These are phyloP conservation scores for Dryococelus australis DNA, from an alignment of 2,888 invertebrate species.

Conservation along the genomic window DNA sequence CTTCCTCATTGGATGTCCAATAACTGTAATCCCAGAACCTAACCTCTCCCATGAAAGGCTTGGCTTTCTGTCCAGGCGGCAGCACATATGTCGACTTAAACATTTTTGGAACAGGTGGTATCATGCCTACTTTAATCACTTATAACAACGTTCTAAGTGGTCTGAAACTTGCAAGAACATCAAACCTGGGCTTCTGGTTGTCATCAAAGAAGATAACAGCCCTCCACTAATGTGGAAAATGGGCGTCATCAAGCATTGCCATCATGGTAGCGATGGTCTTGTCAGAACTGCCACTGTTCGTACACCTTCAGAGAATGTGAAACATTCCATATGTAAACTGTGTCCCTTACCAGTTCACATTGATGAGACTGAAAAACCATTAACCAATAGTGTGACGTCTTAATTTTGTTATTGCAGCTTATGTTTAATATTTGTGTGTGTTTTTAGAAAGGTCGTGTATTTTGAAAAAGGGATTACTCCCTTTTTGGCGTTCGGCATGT, in stretches of 20 bases:
- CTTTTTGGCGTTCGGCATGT: too few relatives aligned
- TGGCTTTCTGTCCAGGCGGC: not conserved
- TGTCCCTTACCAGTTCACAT: not conserved
- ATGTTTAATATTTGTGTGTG: too few relatives aligned
- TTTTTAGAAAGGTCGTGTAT: too few relatives aligned
- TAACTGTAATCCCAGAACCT: not conserved
- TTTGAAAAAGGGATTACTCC: too few relatives aligned
- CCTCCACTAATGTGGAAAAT: conserved; percentile 12
- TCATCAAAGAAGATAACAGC: not conserved
- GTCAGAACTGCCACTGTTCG: not conserved
- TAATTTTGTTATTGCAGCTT: too few relatives aligned
- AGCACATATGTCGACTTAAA: not conserved
- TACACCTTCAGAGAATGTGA: not conserved
- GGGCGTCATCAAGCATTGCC: too few relatives aligned
- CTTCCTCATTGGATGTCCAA: conserved; percentile 46
- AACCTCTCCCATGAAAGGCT: not conserved
- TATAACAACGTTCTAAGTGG: not conserved
- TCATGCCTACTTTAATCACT: not conserved
- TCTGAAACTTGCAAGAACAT: not conserved
- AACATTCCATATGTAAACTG: not conserved
- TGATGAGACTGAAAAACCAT: too few relatives aligned
- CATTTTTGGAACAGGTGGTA: not conserved
- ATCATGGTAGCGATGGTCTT: not conserved
- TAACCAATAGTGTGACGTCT: too few relatives aligned
- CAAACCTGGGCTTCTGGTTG: not conserved